These are phyloP conservation scores for Carapus acus DNA, from an alignment of 2,797 vertebrate species.

Conservation along the genomic window DNA sequence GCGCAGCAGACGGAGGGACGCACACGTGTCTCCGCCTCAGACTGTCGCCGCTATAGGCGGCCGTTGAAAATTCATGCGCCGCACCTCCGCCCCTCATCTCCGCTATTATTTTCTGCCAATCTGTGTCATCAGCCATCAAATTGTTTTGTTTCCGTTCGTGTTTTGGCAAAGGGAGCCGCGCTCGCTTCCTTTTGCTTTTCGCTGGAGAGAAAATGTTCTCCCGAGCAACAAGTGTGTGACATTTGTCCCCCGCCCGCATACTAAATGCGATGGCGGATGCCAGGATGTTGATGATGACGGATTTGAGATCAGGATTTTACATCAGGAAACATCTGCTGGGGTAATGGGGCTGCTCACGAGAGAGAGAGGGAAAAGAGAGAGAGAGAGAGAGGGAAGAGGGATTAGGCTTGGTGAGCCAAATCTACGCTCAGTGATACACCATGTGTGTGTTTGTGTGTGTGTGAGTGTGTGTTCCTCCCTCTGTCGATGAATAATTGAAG, in stretches of 20 bases:
- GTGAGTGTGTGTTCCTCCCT: constrained; percentile 29
- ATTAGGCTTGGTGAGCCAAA: constrained; percentile 41
- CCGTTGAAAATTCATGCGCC: too few relatives aligned
- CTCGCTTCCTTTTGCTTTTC: too few relatives aligned
- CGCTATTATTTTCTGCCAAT: constrained; percentile 21
- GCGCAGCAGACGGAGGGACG: constrained; percentile 1
- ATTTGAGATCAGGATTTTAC: constrained; percentile 36
- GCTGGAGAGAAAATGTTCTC: constrained; percentile 13
- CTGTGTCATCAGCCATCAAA: constrained; percentile 26
- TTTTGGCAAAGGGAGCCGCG: too few relatives aligned
- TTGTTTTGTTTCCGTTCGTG: constrained; percentile 7
- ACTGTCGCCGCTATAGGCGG: too few relatives aligned
- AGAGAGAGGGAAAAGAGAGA: too few relatives aligned
- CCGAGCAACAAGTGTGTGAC: constrained; percentile 32
- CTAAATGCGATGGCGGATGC: constrained; percentile 22
- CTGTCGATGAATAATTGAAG: constrained; percentile 64
- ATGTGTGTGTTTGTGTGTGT: constrained; percentile 41
- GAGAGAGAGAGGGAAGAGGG: too few relatives aligned
- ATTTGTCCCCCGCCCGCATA: background rate
- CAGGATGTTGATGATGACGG: constrained; percentile 35
- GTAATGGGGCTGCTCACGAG: constrained; percentile 49
- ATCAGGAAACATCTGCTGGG: constrained; percentile 56
- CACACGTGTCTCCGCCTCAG: background rate
- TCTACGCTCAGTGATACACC: constrained; percentile 34
- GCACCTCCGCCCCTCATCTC: constrained; percentile 7